These are phyloP conservation scores for Aethina tumida DNA, from an alignment of 1,140 invertebrate species.

Conservation along the genomic window DNA sequence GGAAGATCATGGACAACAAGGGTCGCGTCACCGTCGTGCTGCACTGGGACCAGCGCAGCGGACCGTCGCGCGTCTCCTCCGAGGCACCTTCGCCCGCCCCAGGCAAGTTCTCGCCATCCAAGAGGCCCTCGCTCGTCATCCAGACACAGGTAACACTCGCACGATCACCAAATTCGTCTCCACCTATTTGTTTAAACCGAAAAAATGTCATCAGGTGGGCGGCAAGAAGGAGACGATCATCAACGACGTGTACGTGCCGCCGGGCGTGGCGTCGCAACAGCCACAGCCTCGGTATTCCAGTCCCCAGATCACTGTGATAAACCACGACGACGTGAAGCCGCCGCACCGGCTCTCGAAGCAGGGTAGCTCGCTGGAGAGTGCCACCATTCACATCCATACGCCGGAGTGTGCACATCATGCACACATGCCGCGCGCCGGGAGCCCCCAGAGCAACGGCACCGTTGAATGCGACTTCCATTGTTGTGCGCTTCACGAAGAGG, in stretches of 20 bases:
- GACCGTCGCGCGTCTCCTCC: conserved; percentile 44
- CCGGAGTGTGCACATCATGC: conserved; percentile 71
- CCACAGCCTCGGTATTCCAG: conserved; percentile 49
- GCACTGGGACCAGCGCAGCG: conserved; percentile 79
- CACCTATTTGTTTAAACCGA: no score
- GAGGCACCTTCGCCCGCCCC: conserved; percentile 39
- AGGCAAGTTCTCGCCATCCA: conserved; percentile 53
- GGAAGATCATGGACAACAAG: conserved; percentile 96
- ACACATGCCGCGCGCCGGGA: conserved; percentile 50
- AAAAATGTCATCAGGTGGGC: conserved; percentile 33
- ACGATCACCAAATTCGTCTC: no score
- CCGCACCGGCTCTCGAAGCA: conserved; percentile 48
- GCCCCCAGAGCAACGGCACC: conserved; percentile 46
- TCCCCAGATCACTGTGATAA: conserved; percentile 84
- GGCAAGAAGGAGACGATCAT: conserved; percentile 44
- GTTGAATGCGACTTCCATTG: conserved; percentile 91
- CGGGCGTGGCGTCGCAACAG: conserved; percentile 31
- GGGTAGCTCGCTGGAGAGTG: conserved; percentile 63
- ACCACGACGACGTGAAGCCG: conserved; percentile 61
- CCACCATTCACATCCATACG: conserved; percentile 71
- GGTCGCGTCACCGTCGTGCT: conserved; percentile 80
- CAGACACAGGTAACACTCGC: conserved; percentile 71
- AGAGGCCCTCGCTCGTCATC: conserved; percentile 59
- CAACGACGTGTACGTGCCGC: conserved; percentile 43
- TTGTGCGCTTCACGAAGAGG: conserved; percentile 85